A percentile compares a stretch with the other conserved stretches of the same genome.
phyloP scores from a whole-genome alignment of 2,888 invertebrate species.

The Seira ritae region DNA sequence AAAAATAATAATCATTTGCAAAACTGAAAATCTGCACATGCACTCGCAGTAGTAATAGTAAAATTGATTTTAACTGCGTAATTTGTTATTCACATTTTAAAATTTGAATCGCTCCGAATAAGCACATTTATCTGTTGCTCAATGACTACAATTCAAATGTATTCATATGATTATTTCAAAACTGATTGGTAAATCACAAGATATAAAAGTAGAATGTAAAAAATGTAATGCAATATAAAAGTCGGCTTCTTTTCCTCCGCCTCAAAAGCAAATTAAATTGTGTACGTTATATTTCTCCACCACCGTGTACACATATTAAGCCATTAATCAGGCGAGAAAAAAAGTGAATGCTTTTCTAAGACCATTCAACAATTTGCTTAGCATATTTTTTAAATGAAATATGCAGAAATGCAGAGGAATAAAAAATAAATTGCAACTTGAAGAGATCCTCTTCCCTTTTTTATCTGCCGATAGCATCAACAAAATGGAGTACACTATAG shows the following conservation, averaged over 20 bases:
- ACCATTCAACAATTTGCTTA: constrained; percentile 10
- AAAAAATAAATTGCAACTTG: background rate
- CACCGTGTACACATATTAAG: constrained; percentile 4
- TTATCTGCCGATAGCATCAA: constrained; percentile 3
- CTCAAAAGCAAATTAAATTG: constrained; percentile 12
- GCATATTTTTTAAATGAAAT: constrained; percentile 1
- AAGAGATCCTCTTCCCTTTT: background rate
- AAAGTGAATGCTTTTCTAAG: constrained; percentile 7
- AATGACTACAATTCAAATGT: no score
- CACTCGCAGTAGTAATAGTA: no score
- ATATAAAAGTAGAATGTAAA: no score
- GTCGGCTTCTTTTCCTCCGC: background rate
- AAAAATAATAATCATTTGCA: background rate
- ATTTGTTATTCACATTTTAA: background rate
- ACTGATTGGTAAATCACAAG: no score
- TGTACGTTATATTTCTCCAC: no score
- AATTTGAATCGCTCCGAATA: background rate
- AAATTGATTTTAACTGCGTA: background rate
- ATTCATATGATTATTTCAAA: no score
- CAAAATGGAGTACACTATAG: background rate
- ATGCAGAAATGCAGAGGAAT: background rate
- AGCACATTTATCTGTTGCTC: background rate
- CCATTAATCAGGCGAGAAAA: constrained; percentile 7
- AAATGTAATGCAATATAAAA: background rate
- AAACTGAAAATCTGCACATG: no score